These are phyloP conservation scores for Kuschelorhynchus macadamiae DNA, from an alignment of 2,888 invertebrate genomes.

Conservation along the genomic window DNA sequence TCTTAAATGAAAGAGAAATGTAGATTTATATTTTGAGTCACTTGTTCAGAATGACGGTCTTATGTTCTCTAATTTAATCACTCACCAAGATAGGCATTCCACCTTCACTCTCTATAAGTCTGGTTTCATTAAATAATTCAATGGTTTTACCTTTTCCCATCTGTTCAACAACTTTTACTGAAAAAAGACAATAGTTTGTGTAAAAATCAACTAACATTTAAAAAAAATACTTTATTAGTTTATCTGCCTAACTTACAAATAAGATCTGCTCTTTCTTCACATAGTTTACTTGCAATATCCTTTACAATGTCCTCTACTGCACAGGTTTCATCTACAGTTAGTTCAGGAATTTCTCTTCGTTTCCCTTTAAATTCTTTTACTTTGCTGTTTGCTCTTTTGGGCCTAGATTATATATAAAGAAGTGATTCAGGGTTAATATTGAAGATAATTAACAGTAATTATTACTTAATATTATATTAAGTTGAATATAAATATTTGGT, in stretches of 20 bases:
- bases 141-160: conserved; percentile 83
- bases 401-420: conserved; percentile 64
- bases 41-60: too few relatives aligned
- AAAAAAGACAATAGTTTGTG: conserved; percentile 56
- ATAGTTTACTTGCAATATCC: conserved; percentile 82
- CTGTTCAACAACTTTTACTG: conserved; percentile 79
- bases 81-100: conserved; percentile 88
- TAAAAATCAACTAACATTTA: background rate
- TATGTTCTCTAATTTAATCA: background rate
- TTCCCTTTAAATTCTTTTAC: conserved; percentile 71
- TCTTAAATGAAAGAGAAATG: too few relatives aligned
- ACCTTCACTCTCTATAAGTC: conserved; percentile 84
- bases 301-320: conserved; percentile 76
- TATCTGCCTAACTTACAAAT: conserved; percentile 72
- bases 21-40: too few relatives aligned
- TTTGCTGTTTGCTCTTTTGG: conserved; percentile 64
- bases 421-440: too few relatives aligned
- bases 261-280: conserved; percentile 81
- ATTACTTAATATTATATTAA: too few relatives aligned
- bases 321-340: conserved; percentile 69
- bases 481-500: too few relatives aligned
- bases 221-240: background rate
- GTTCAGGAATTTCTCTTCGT: conserved; percentile 73
- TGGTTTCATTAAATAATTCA: conserved; percentile 84
- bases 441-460: too few relatives aligned